Conservation (phyloP, 1,140 invertebrate species). For the Hestina assimilis region DNA sequence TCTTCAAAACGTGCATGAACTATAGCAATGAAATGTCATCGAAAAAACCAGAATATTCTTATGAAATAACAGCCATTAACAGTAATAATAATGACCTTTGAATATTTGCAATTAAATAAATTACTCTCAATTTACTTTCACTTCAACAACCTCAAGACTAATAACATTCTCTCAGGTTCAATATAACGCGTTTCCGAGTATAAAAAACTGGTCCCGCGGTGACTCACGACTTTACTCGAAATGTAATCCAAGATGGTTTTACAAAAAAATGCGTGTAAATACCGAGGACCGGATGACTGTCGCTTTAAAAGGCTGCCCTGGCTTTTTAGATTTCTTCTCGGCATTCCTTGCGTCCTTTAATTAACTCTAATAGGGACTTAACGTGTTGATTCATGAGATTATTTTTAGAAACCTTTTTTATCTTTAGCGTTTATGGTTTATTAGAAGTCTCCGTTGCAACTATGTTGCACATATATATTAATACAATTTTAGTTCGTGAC, state of each 20-base stretch:
- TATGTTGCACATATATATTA: no score
- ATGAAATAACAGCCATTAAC: no score
- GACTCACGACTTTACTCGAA: conserved; percentile 12
- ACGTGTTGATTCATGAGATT: conserved; percentile 14
- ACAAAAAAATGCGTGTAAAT: conserved; percentile 21
- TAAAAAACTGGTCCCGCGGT: conserved; percentile 12
- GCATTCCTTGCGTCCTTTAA: conserved; percentile 3
- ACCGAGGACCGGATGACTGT: conserved; percentile 11
- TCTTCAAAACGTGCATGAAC: no score
- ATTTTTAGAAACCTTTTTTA: neutral
- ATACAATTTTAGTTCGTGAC: no score
- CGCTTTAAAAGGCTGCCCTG: conserved; percentile 5
- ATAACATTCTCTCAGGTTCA: neutral
- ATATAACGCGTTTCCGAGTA: conserved; percentile 5
- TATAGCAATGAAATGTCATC: no score
- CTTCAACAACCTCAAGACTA: neutral
- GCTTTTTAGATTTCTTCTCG: conserved; percentile 5
- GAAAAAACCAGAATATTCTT: no score
- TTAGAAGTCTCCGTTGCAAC: neutral
- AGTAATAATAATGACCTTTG: no score
- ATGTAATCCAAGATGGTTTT: conserved; percentile 3
- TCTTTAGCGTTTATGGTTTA: neutral
- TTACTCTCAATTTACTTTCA: neutral
- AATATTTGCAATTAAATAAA: no score
- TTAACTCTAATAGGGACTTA: conserved; percentile 2